Percentiles rank a stretch among this genome's conserved stretches.
Evolutionary conservation across 2,888 invertebrate species (phyloP).

Genomic region (Lutraria lutraria): DNA sequence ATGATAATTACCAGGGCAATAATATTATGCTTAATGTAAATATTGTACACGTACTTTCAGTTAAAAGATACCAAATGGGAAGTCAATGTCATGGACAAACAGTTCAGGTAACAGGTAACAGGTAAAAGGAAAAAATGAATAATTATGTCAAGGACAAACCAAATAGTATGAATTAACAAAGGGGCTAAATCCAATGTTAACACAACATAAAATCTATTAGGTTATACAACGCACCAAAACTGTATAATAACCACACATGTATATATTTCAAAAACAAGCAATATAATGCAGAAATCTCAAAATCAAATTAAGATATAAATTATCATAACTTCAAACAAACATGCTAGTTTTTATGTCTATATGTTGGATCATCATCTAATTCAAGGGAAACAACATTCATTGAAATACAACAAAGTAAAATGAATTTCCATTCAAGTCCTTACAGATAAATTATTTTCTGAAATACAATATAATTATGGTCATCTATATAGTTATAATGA

Average conservation of each 20-base stretch:
- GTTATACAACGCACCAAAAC: not conserved
- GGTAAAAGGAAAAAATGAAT: not conserved
- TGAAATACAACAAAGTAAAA: conserved; percentile 7
- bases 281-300: not conserved
- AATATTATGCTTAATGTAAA: too few relatives aligned
- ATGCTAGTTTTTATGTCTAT: not conserved
- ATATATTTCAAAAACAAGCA: not conserved
- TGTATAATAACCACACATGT: not conserved
- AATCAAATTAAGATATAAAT: not conserved
- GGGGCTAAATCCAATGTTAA: not conserved
- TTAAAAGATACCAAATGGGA: not conserved
- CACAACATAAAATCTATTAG: not conserved
- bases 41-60: too few relatives aligned
- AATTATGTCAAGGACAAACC: not conserved
- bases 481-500: too few relatives aligned
- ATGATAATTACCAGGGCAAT: too few relatives aligned
- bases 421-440: not conserved
- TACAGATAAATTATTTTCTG: conserved; percentile 4
- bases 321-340: not conserved
- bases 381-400: not conserved
- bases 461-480: not conserved
- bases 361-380: not conserved
- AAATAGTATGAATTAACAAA: not conserved
- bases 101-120: not conserved
- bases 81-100: not conserved